These are phyloP conservation scores for Mystacornis crossleyi DNA, from an alignment of 2,113 vertebrate species.

Conservation along the genomic window DNA sequence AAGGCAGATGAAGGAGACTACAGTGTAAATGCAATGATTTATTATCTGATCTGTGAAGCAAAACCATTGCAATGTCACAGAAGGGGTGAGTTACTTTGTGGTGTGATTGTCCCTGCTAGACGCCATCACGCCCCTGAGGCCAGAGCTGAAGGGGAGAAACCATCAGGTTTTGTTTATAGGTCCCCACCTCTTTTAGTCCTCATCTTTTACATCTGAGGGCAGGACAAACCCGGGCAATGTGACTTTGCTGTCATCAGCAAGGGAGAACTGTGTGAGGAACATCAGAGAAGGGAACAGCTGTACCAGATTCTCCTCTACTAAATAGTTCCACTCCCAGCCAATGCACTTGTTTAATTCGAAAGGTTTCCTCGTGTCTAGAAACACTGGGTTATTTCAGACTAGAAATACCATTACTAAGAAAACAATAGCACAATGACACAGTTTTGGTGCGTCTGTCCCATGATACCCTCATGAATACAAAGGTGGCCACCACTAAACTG, in stretches of 20 bases:
- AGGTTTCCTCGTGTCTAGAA: neutral
- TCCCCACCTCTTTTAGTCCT: neutral
- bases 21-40: neutral
- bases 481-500: neutral
- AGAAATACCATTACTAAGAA: neutral
- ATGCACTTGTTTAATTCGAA: neutral
- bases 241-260: neutral
- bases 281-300: neutral
- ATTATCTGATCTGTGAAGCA: neutral
- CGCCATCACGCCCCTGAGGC: neutral
- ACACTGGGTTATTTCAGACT: neutral
- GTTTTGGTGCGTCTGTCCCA: neutral
- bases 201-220: neutral
- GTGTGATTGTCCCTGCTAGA: neutral
- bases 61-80: neutral
- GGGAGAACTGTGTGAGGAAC: neutral
- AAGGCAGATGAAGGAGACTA: neutral
- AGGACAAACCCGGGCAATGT: neutral
- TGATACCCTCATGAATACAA: neutral
- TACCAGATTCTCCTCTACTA: neutral
- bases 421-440: accelerated
- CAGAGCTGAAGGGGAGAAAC: neutral
- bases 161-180: neutral
- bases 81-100: too few relatives aligned
- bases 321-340: neutral